Evolutionary conservation across 2,888 invertebrate species (phyloP), one percentile per base, ranked within the genome.

Genomic region (Quadriops clusia): DNA sequence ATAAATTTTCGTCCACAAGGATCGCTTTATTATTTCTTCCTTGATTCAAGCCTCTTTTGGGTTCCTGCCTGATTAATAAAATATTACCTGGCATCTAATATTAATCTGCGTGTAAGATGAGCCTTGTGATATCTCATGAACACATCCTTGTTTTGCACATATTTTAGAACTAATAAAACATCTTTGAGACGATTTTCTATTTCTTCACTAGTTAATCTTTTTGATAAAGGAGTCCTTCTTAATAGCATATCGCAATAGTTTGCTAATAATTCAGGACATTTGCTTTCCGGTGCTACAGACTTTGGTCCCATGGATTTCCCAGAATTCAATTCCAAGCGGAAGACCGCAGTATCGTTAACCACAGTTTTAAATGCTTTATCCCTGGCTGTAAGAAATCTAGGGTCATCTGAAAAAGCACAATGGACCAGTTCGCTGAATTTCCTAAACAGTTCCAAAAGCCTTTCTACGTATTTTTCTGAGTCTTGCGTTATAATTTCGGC

Each of bases 71-170:
- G n/a, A n/a, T n/a, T n/a, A n/a, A n/a, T n/a, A n/a, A n/a, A n/a
- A n/a, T n/a, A n/a, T n/a, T 44, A 58, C 58, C 58, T 60, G 10
- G 94, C 91, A 58, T 98, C 97, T 44, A 99, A 71, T 56, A 99
- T 97, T 42, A 98, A 74, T 38, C 91, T 74, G 50, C 98, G 70
- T 5, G 97, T 95, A 41, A 98, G 69, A 65, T 98, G 97, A 25
- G 93, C 94, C 61, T 98, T 97, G 61, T 99, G 95, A 61, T 94
- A 98, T 44, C 95, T 72, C 97, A 98, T 99, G 61, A 99, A 98
- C 15, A 99, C 95, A 68, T 99, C 98, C 61, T 98, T 98, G 64
- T 97, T 98, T 60, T 90, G 89, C 44, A 99, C 93, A 64, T 99
- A 99, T 61, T 99, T 99, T 42, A 98, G 70, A 42, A 99, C 94